A percentile compares a stretch with the other conserved stretches of the same genome.
Evolutionary conservation across 1,140 invertebrate species (phyloP).

Genomic region (Archivesica marissinica): DNA sequence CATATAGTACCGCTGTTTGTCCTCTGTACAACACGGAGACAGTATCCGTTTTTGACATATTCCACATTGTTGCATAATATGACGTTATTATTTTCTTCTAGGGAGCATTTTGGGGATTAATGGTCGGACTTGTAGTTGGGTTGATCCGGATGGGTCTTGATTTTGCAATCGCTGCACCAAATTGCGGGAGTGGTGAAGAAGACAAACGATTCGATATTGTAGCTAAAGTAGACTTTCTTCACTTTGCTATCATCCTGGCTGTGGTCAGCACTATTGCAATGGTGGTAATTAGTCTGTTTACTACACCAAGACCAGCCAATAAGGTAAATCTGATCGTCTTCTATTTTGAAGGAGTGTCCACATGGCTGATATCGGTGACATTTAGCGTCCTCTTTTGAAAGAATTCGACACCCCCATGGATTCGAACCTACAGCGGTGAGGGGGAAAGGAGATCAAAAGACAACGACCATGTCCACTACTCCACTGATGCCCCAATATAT

Average conservation of each 20-base stretch:
- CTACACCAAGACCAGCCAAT: slow-evolving; percentile 67
- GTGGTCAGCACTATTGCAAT: slow-evolving; percentile 71
- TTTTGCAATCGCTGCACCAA: slow-evolving; percentile 72
- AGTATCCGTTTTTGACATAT: no score
- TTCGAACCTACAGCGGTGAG: no score
- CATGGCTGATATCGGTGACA: no score
- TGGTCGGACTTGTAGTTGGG: slow-evolving; percentile 84
- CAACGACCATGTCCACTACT: no score
- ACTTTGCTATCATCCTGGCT: slow-evolving; percentile 80
- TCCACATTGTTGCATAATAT: no score
- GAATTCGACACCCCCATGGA: no score
- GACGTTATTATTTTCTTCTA: slow-evolving; percentile 62
- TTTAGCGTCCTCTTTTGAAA: no score
- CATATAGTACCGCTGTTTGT: background rate
- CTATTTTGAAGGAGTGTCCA: no score
- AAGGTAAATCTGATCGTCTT: slow-evolving; percentile 68
- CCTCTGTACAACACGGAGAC: no score
- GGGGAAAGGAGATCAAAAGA: no score
- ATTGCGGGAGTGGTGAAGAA: slow-evolving; percentile 76
- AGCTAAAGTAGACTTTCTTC: slow-evolving; percentile 79
- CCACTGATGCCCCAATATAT: no score
- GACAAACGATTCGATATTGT: slow-evolving; percentile 73
- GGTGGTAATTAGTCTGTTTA: slow-evolving; percentile 78
- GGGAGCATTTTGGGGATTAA: slow-evolving; percentile 86
- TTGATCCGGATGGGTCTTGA: slow-evolving; percentile 79